Evolutionary conservation across 2,888 invertebrate genomes (phyloP), one percentile per base, ranked within the genome.

Genomic region (Ormyrus labotus): DNA sequence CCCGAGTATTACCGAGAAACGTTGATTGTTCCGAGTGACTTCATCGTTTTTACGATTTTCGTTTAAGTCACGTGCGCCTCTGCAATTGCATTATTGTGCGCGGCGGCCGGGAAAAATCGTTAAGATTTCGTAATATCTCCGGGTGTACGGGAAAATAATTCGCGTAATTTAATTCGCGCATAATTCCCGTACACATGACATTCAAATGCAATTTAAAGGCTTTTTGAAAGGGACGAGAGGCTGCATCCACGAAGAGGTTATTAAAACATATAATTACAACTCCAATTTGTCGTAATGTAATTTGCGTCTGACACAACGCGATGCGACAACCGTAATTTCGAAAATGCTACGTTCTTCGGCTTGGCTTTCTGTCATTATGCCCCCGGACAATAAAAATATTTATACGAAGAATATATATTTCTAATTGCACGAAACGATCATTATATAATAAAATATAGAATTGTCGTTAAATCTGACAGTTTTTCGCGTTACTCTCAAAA

Each of bases 261-360:
- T 80, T 80, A 80, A 80, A 76, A 72, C 76, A 55, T 72, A 50
- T 72, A 80, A 80, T 80, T 80, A 68, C 80, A 48, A 61, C 50
- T 48, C 45, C 67, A 72, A 72, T 80, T 80, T 76, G 72, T 63
- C 60, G 61, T 51, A 63, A 76, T 57, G 67, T 61, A 72, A 80
- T 76, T 80, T 53, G 65, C 50, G 63, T 70, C 55, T 75, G 75
- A 72, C 80, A 76, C 60, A 71, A 68, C 63, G 60, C 53, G 63
- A 72, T 51, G 7, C 55, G 63, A 55, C 57, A 19, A 11, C 63
- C 67, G 55, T 55, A 67, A 80, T 76, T 80, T 67, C 57, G n/a
- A 71, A 80, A 80, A 72, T 76, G 58, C 13, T 51, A 47, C 58
- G 13, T 13, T 67, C 70, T 19, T 58, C 19, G 10, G 5, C 34